Evolutionary conservation across 2,797 vertebrate species (phyloP).

Genomic region (Ibycter americanus): DNA sequence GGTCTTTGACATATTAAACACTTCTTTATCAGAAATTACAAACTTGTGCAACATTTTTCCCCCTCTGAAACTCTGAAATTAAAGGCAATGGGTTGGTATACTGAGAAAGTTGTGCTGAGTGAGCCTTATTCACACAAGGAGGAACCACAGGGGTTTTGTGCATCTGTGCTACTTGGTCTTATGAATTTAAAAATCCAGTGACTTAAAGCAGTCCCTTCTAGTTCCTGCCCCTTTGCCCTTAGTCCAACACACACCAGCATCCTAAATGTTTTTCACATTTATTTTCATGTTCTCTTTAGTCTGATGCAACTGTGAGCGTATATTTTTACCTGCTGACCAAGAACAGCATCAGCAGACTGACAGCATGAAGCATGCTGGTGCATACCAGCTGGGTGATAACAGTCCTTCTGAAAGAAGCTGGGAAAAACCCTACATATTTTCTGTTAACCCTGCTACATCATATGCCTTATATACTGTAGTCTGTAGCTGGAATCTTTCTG

Average conservation of each 20-base stretch:
- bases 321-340: not conserved
- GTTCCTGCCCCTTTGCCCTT: not conserved
- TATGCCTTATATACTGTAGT: not conserved
- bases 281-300: not conserved
- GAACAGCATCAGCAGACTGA: not conserved
- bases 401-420: not conserved
- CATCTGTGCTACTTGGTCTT: not conserved
- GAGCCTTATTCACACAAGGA: not conserved
- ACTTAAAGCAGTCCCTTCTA: not conserved
- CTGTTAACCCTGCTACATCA: not conserved
- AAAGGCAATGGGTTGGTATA: not conserved
- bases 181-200: not conserved
- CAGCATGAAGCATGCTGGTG: not conserved
- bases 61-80: not conserved
- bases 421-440: not conserved
- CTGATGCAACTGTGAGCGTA: not conserved
- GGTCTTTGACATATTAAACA: conserved; percentile 13
- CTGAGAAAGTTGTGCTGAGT: not conserved
- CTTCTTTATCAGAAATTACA: conserved; percentile 13
- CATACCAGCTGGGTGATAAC: not conserved
- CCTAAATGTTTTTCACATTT: not conserved
- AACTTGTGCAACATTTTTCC: not conserved
- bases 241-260: not conserved
- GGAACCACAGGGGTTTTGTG: not conserved
- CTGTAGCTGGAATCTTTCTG: not conserved